Evolutionary conservation across 2,113 vertebrate species (phyloP).

Genomic region (Tichodroma muraria): DNA sequence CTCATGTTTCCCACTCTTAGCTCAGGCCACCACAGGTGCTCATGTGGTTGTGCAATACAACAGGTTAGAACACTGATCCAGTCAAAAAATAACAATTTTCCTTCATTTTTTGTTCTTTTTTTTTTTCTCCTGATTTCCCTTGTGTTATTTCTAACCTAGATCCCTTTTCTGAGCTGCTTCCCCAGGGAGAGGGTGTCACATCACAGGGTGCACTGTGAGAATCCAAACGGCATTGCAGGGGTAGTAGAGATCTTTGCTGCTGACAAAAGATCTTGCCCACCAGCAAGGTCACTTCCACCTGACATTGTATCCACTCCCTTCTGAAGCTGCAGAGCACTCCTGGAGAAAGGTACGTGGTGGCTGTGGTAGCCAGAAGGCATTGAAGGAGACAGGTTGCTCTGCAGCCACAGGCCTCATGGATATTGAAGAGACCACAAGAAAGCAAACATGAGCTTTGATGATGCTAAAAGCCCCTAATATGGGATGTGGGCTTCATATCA

Average conservation of each 20-base stretch:
- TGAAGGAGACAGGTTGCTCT: neutral
- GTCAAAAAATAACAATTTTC: neutral
- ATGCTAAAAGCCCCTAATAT: neutral
- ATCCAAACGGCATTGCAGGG: accelerated
- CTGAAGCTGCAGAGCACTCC: neutral
- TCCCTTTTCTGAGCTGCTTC: neutral
- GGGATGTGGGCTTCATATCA: neutral
- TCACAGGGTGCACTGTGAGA: accelerated
- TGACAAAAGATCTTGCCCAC: neutral
- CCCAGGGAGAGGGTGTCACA: neutral
- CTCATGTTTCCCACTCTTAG: neutral
- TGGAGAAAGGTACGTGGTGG: neutral
- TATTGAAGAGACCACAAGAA: neutral
- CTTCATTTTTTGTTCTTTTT: accelerated
- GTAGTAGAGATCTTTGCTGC: neutral
- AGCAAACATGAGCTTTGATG: neutral
- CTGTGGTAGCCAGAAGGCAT: neutral
- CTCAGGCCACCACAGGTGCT: neutral
- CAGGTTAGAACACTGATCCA: neutral
- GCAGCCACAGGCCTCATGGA: neutral
- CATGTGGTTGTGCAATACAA: neutral
- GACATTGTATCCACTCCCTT: neutral
- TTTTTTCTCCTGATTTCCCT: accelerated
- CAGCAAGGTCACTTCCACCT: neutral
- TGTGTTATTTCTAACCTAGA: neutral